Percentiles rank a stretch among this genome's conserved stretches.
Evolutionary conservation across 2,888 invertebrate genomes (phyloP).

Genomic region (Amblyjoppa fuscipennis): DNA sequence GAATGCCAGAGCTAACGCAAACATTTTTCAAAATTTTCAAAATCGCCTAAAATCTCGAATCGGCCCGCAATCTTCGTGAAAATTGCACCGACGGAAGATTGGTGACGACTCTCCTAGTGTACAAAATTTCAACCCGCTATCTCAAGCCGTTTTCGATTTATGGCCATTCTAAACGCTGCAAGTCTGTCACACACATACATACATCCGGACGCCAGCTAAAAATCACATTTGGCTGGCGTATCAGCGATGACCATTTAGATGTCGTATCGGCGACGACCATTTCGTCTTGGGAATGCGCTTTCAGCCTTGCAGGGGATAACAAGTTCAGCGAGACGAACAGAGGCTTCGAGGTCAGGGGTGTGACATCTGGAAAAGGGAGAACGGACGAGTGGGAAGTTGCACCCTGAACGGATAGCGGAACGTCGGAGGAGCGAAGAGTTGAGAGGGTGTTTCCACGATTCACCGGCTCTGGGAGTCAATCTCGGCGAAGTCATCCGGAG

Average conservation of each 20-base stretch:
- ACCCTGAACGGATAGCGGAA: constrained; percentile 28
- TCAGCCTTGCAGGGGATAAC: neutral
- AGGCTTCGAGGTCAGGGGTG: constrained; percentile 40
- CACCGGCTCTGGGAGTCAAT: constrained; percentile 60
- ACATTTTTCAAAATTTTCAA: too few species aligned
- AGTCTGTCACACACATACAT: too few species aligned
- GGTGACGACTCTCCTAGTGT: too few species aligned
- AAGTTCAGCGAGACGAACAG: neutral
- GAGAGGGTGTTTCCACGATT: constrained; percentile 44
- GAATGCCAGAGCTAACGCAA: too few species aligned
- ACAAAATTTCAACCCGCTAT: too few species aligned
- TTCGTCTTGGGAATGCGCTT: neutral
- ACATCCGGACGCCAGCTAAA: too few species aligned
- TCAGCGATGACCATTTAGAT: neutral
- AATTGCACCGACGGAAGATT: too few species aligned
- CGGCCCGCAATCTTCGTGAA: too few species aligned
- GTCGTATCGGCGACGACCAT: neutral
- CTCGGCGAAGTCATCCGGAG: constrained; percentile 55
- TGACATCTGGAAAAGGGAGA: constrained; percentile 59
- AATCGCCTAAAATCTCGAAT: too few species aligned
- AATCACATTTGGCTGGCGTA: too few species aligned
- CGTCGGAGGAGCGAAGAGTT: constrained; percentile 34
- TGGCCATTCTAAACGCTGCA: too few species aligned
- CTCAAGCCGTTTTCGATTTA: too few species aligned
- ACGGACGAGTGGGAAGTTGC: constrained; percentile 26